Base-by-base conservation (phyloP, 53 echinoderm and acorn worm species). In the Echinometra lucunter region DNA sequence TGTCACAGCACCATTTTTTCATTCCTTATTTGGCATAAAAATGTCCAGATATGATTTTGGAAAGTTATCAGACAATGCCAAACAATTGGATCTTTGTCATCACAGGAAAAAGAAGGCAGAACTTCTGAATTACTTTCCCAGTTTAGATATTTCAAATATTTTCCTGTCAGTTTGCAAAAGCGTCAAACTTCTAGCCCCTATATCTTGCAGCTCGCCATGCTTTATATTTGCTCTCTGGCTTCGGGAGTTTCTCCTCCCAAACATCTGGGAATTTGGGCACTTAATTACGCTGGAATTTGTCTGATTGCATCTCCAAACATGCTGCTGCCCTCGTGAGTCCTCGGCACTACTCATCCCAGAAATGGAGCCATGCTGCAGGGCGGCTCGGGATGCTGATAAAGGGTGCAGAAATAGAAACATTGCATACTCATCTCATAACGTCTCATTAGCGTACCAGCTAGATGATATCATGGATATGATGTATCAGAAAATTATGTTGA, bases 251-350 rank as follows among this genome's bases (percentile, higher is more conserved):
- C n/a, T n/a, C n/a, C 69, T 63, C 28, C 69, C 34, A 34, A 88
- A 56, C 88, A 88, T 88, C 88, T 88, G 88, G 49, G 88, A 88
- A 88, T 88, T 56, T 88, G 30, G 56, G 88, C 88, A 88, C 56
- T 56, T 90, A 57, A 90, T 90, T 90, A 90, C 90, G 90, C 90
- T 63, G 90, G 90, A 90, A 90, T 90, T 90, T 37, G 10, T 57
- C 34, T 90, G 90, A 90, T 90, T 58, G 60, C 63, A 57, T 90
- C 90, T 58, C 90, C 90, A 90, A 57, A 90, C 88, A 88, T 53
- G 28, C 88, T 44, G 21, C 83, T 82, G 83, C 88, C 88, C 88
- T 55, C 88, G 49, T 23, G 3, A 56, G 88, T 56, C 88, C 88
- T 88, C 30, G 7, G 56, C 88, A 88, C 49, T 56, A 88, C 88